Conservation (phyloP, 2,888 invertebrate species). For the Elegia similella region DNA sequence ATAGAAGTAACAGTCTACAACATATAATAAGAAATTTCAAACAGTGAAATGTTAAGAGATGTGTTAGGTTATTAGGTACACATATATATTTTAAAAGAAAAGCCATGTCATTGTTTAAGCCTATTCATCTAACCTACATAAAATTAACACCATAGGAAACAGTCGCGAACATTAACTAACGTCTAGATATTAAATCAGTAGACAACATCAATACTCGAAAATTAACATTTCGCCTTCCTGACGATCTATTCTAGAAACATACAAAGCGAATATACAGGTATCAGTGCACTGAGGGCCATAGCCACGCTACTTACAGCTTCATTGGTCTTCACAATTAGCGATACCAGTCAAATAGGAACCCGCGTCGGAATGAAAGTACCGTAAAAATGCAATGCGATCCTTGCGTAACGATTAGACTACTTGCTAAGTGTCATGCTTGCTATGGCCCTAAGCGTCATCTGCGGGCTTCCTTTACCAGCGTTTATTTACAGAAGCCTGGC, state of each 20-base stretch:
- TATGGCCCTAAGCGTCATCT: background rate
- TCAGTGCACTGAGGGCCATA: slow-evolving; percentile 3
- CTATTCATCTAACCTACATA: slow-evolving; percentile 9
- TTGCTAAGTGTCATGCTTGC: background rate
- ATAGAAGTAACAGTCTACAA: slow-evolving; percentile 1
- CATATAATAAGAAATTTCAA: slow-evolving; percentile 1
- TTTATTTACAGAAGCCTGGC: background rate
- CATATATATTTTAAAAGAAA: slow-evolving; percentile 6
- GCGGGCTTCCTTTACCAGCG: background rate
- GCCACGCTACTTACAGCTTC: background rate
- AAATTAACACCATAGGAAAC: slow-evolving; percentile 4
- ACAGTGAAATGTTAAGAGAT: background rate
- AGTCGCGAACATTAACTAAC: slow-evolving; percentile 9
- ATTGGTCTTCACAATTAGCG: no score
- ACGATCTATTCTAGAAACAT: slow-evolving; percentile 35
- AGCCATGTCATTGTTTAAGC: slow-evolving; percentile 4
- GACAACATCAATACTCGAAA: slow-evolving; percentile 20
- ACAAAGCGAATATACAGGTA: slow-evolving; percentile 35
- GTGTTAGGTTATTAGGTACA: background rate
- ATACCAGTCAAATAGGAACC: background rate
- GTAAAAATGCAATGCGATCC: background rate
- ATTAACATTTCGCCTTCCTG: slow-evolving; percentile 17
- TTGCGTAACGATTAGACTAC: background rate
- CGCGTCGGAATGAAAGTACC: background rate
- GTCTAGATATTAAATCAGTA: background rate